Evolutionary conservation across 2,113 vertebrate species (phyloP).

Genomic region (Macroglossus sobrinus): DNA sequence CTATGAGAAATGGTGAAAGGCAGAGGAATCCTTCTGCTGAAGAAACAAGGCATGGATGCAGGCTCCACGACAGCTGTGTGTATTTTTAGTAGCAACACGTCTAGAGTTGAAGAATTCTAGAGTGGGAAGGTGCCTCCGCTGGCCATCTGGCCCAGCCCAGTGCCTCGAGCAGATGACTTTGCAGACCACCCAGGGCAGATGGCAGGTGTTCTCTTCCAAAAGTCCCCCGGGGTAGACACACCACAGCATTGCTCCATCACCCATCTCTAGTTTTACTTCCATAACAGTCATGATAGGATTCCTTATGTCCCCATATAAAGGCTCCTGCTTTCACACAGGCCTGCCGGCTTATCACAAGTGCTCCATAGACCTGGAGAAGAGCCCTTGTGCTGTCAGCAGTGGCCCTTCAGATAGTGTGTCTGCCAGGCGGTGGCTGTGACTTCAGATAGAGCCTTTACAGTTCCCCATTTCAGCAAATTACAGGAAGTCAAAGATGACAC

Average conservation of each 20-base stretch:
- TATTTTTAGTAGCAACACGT: background rate
- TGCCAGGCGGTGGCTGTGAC: background rate
- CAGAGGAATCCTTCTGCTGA: background rate
- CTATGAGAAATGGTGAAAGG: background rate
- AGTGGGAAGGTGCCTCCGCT: fast-evolving
- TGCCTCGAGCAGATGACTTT: background rate
- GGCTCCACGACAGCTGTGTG: background rate
- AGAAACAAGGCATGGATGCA: background rate
- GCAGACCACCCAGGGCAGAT: background rate
- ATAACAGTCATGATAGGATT: background rate
- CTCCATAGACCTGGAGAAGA: background rate
- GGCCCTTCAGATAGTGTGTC: background rate
- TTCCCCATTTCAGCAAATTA: background rate
- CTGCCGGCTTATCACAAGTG: background rate
- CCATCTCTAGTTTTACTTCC: background rate
- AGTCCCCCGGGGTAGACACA: background rate
- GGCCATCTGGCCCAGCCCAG: background rate
- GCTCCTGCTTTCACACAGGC: background rate
- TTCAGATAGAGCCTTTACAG: background rate
- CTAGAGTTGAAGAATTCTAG: background rate
- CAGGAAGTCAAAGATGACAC: slow-evolving; percentile 14
- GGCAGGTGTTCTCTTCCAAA: background rate
- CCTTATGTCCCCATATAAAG: background rate
- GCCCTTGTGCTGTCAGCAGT: background rate
- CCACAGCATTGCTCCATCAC: background rate